Percentiles rank a stretch among this genome's conserved stretches.
Evolutionary conservation across 2,113 vertebrate species (phyloP).

Genomic region (Poeciliopsis retropinna): DNA sequence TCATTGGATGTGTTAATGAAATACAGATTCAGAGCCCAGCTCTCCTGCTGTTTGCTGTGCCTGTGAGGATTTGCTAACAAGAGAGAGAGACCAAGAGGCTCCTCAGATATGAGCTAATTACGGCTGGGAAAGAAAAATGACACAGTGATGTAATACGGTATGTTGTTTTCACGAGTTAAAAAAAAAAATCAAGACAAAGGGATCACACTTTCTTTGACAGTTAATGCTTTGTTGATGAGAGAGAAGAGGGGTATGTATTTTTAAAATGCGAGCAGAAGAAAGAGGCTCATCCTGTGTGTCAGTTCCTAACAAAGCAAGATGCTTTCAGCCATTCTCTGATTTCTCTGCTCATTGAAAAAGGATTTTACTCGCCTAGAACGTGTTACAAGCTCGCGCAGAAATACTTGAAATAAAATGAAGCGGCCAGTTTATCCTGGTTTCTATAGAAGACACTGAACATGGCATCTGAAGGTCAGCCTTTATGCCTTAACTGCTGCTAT

Average conservation of each 20-base stretch:
- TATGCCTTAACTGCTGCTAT: background rate
- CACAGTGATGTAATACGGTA: background rate
- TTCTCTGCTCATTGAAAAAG: conserved; percentile 13
- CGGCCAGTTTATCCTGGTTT: background rate
- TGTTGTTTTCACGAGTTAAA: conserved; percentile 31
- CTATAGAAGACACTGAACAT: background rate
- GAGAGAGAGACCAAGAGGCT: conserved; percentile 54
- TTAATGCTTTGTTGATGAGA: conserved; percentile 9
- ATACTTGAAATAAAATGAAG: background rate
- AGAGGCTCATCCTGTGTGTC: conserved; percentile 14
- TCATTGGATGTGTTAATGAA: conserved; percentile 69
- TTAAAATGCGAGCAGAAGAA: conserved; percentile 5
- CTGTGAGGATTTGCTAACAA: conserved; percentile 56
- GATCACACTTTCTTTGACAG: conserved; percentile 21
- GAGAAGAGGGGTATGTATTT: conserved; percentile 1
- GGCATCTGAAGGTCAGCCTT: background rate
- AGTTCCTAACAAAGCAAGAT: conserved; percentile 22
- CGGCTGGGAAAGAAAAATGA: conserved; percentile 42
- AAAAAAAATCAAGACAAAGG: conserved; percentile 15
- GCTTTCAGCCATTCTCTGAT: conserved; percentile 14
- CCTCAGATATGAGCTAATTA: conserved; percentile 65
- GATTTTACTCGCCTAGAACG: background rate
- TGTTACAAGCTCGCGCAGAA: conserved; percentile 19
- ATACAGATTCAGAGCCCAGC: conserved; percentile 59
- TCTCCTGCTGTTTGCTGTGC: conserved; percentile 50